These are phyloP conservation scores for Canis aureus DNA, from an alignment of 2,113 vertebrate species.

Conservation along the genomic window DNA sequence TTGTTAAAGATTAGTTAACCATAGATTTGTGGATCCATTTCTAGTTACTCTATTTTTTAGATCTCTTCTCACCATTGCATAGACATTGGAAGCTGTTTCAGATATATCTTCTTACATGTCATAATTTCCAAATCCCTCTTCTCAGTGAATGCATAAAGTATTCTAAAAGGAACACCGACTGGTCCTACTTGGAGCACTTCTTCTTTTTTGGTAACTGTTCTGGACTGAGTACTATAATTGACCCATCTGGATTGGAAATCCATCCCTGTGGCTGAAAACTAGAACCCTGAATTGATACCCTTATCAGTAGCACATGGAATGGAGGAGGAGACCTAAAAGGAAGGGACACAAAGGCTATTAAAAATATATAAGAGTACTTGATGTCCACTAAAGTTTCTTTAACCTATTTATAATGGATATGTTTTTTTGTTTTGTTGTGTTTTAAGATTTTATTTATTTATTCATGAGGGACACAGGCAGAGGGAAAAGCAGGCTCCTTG, in stretches of 20 bases:
- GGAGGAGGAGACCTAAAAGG: neutral
- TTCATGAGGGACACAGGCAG: too few species aligned
- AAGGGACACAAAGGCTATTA: neutral
- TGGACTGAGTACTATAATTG: neutral
- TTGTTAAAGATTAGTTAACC: neutral
- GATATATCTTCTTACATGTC: neutral
- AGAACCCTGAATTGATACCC: neutral
- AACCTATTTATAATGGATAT: neutral
- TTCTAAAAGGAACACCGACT: neutral
- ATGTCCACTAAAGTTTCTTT: neutral
- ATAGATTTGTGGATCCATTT: neutral
- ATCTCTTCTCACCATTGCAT: neutral
- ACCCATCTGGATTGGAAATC: neutral
- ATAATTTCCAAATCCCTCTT: neutral
- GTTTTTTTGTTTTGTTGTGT: too few species aligned
- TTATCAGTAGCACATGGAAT: neutral
- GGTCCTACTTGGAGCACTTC: neutral
- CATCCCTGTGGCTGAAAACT: neutral
- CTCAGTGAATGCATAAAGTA: neutral
- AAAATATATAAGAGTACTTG: neutral
- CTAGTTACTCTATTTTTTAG: neutral
- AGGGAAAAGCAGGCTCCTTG: too few species aligned
- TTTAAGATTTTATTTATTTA: too few species aligned
- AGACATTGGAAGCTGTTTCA: neutral
- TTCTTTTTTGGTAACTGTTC: neutral